A percentile compares a stretch with the other conserved stretches of the same genome.
Evolutionary conservation across 1,140 invertebrate species (phyloP).

Genomic region (Drosophila nigrodunni): DNA sequence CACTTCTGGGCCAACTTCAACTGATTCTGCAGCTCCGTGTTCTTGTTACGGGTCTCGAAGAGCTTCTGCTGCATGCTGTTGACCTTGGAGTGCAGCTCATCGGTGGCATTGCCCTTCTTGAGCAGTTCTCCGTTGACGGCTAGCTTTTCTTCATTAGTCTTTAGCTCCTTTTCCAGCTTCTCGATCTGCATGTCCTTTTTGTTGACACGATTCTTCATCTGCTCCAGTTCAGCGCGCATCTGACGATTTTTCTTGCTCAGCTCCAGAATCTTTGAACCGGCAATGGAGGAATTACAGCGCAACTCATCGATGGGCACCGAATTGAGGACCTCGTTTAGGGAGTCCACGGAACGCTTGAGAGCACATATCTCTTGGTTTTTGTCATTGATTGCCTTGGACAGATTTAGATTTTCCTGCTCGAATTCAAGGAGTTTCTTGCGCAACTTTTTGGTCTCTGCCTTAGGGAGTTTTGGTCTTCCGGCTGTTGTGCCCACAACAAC

Average conservation of each 20-base stretch:
- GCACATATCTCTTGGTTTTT: slow-evolving; percentile 86
- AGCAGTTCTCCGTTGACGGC: slow-evolving; percentile 36
- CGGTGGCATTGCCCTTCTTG: slow-evolving; percentile 67
- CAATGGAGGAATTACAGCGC: slow-evolving; percentile 85
- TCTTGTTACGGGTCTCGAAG: slow-evolving; percentile 88
- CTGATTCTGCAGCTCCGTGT: slow-evolving; percentile 88
- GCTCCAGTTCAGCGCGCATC: slow-evolving; percentile 86
- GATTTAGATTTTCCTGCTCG: slow-evolving; percentile 62
- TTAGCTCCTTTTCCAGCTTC: slow-evolving; percentile 85
- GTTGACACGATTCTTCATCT: slow-evolving; percentile 78
- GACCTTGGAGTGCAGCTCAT: slow-evolving; percentile 87
- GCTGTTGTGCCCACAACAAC: slow-evolving; percentile 45
- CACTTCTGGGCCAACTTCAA: slow-evolving; percentile 87
- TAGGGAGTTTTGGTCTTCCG: slow-evolving; percentile 40
- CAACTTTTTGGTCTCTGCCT: slow-evolving; percentile 59
- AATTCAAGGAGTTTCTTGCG: slow-evolving; percentile 63
- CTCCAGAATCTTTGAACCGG: slow-evolving; percentile 86
- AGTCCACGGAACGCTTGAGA: slow-evolving; percentile 85
- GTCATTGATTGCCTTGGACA: slow-evolving; percentile 66
- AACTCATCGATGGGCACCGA: slow-evolving; percentile 86
- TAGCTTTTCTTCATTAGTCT: slow-evolving; percentile 64
- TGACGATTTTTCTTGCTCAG: slow-evolving; percentile 87
- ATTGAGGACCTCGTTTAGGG: slow-evolving; percentile 85
- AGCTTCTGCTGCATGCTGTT: slow-evolving; percentile 87
- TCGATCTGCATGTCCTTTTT: slow-evolving; percentile 83